A percentile compares a stretch with the other conserved stretches of the same genome.
Conservation (phyloP, 2,888 invertebrate species). For the Drosophila pseudotakahashii region DNA sequence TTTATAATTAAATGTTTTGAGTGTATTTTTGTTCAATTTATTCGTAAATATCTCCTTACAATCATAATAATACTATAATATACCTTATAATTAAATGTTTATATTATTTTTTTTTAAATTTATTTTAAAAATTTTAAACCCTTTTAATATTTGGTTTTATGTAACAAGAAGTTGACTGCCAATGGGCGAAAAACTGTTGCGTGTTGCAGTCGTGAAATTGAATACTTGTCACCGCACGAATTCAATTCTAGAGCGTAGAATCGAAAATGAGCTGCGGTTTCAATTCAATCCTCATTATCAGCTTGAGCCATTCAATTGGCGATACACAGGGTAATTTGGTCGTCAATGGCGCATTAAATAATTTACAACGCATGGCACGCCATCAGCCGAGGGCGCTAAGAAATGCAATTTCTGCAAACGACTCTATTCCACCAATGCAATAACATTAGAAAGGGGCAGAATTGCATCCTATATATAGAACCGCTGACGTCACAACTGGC, state of each 20-base stretch:
- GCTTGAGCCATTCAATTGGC: conserved; percentile 20
- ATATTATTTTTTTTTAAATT: too few species aligned
- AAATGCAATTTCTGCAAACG: conserved; percentile 25
- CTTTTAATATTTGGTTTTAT: too few species aligned
- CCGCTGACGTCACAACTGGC: conserved; percentile 17
- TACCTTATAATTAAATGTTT: too few species aligned
- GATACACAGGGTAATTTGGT: conserved; percentile 26
- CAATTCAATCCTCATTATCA: conserved; percentile 27
- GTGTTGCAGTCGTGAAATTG: conserved; percentile 26
- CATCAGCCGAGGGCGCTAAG: conserved; percentile 13
- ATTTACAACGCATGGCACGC: conserved; percentile 42
- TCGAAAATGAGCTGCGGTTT: conserved; percentile 29
- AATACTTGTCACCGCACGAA: conserved; percentile 48
- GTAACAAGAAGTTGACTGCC: not conserved
- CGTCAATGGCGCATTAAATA: conserved; percentile 42
- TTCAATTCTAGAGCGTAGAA: conserved; percentile 44
- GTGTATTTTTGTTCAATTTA: too few species aligned
- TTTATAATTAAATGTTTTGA: too few species aligned
- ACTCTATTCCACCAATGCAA: conserved; percentile 28
- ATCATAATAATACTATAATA: too few species aligned
- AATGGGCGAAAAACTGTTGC: conserved; percentile 11
- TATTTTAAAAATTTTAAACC: too few species aligned
- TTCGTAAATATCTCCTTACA: too few species aligned
- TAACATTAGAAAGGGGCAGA: conserved; percentile 26
- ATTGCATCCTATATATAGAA: not conserved